phyloP scores from a whole-genome alignment of 2,888 invertebrate species.

The Nycteola revayana region DNA sequence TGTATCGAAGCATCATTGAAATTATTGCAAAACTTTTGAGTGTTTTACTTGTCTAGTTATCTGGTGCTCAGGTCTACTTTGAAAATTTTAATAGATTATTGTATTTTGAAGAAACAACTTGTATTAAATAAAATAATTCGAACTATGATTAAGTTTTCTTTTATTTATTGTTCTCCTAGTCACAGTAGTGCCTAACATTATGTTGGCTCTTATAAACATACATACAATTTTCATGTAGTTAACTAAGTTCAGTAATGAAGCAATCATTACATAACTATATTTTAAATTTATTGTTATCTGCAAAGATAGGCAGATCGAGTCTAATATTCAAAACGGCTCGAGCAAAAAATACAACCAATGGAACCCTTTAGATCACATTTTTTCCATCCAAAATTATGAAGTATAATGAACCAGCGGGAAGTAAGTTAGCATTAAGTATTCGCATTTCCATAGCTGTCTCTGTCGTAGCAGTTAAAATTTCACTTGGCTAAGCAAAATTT shows the following conservation, averaged over 20 bases:
- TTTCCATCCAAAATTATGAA: slow-evolving; percentile 72
- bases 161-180: no score
- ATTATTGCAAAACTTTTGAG: slow-evolving; percentile 38
- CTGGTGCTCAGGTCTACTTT: slow-evolving; percentile 23
- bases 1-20: slow-evolving; percentile 34
- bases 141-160: no score
- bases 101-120: slow-evolving; percentile 24
- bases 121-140: slow-evolving; percentile 1
- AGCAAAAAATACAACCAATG: slow-evolving; percentile 24
- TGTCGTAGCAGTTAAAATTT: slow-evolving; percentile 81
- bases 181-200: no score
- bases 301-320: slow-evolving; percentile 13
- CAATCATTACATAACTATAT: no score
- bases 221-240: no score
- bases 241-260: no score
- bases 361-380: slow-evolving; percentile 64
- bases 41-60: slow-evolving; percentile 37
- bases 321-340: slow-evolving; percentile 17
- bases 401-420: slow-evolving; percentile 79
- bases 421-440: slow-evolving; percentile 81
- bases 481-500: slow-evolving; percentile 81
- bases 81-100: slow-evolving; percentile 33
- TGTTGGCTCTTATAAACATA: no score
- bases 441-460: slow-evolving; percentile 77
- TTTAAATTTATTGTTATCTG: no score